Evolutionary conservation across 2,888 invertebrate species (phyloP), one percentile per base, ranked within the genome.

Genomic region (Cancer borealis): DNA sequence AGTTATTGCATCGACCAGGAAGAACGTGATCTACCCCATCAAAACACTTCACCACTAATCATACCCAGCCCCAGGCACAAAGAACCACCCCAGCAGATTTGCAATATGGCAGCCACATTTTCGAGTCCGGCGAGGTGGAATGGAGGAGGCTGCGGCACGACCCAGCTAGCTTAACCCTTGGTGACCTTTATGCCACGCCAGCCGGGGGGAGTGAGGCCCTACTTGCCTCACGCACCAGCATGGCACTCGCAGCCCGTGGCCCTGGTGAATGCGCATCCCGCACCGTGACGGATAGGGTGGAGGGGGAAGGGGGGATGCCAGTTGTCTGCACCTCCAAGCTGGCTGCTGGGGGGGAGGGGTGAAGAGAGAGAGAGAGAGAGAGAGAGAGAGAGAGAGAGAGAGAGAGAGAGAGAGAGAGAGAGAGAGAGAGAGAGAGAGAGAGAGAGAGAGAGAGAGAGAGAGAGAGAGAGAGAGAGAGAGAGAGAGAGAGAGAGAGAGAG

Each of bases 201-300:
- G 84, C 10, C 39, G 30, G 39, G 39, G 84, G 84, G 84, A 84
- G 84, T 39, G 73, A 73, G 73, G 73, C 73, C 73, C 73, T 73
- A 26, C 73, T 73, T 73, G 73, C 73, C 73, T 73, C 84, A 30
- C 39, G 30, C 84, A 84, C 84, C 84, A 84, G 84, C 84, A 30
- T 84, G 84, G 84, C 84, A 84, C 84, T 84, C 39, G 12, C 84
- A 39, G 39, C 79, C 73, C 84, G 84, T 84, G 30, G 84, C 84
- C 84, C 84, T 84, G 84, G 84, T 84, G 84, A 84, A 84, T 84
- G 84, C 84, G 84, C 84, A 84, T 84, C 84, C 84, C 84, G 84
- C 84, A 84, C 84, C 39, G 84, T 84, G 84, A 84, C 84, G 84
- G 39, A 84, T 84, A 84, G 84, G 84, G 84, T 26, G 79, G 84